These are phyloP conservation scores for Fregata magnificens DNA, from an alignment of 2,113 vertebrate genomes.

Conservation along the genomic window DNA sequence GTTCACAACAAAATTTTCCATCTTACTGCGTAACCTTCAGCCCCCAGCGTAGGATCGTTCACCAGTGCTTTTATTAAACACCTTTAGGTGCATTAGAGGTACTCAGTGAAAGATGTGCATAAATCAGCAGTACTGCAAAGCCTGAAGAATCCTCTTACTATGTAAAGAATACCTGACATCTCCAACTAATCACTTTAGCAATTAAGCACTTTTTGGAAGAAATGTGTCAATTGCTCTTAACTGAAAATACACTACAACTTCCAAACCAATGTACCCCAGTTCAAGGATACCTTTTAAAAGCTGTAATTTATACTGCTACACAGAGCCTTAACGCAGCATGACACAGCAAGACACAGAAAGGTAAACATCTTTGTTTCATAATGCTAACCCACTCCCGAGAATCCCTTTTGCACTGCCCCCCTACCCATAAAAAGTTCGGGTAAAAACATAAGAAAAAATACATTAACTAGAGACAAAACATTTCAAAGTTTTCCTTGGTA, in stretches of 20 bases:
- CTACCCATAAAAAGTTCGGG: background rate
- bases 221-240: background rate
- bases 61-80: background rate
- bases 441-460: background rate
- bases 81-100: background rate
- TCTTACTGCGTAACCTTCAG: background rate
- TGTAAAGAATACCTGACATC: background rate
- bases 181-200: background rate
- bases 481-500: background rate
- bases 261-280: background rate
- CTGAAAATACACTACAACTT: background rate
- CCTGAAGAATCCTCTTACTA: conserved; percentile 23
- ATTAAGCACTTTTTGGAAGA: background rate
- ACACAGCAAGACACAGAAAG: conserved; percentile 54
- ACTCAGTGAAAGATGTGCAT: conserved; percentile 3
- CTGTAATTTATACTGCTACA: background rate
- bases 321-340: conserved; percentile 51
- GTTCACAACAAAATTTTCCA: conserved; percentile 1
- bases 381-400: background rate
- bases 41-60: background rate
- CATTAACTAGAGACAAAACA: background rate
- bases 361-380: conserved; percentile 53
- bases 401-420: background rate
- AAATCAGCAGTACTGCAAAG: conserved; percentile 30
- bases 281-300: background rate